Evolutionary conservation across 1,140 invertebrate genomes (phyloP).

Genomic region (Elymnias hypermnestra): DNA sequence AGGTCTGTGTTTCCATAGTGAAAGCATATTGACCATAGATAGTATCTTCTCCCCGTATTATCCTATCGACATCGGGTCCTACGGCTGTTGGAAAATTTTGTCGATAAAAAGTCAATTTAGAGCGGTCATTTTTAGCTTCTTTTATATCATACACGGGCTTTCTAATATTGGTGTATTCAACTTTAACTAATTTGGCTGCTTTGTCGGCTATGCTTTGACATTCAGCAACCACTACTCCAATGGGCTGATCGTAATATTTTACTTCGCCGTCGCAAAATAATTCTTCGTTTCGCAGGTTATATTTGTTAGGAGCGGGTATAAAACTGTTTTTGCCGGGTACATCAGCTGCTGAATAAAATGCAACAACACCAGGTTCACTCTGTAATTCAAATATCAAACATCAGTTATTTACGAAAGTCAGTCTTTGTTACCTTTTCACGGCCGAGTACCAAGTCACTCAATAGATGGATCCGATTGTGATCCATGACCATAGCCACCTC

Average conservation of each 20-base stretch:
- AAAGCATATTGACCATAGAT: slow-evolving; percentile 74
- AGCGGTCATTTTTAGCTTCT: slow-evolving; percentile 32
- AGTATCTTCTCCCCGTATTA: slow-evolving; percentile 76
- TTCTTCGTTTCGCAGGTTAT: slow-evolving; percentile 76
- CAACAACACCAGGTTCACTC: slow-evolving; percentile 80
- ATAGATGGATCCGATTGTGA: too few species aligned
- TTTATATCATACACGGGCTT: slow-evolving; percentile 37
- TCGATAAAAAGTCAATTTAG: not conserved
- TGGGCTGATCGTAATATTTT: slow-evolving; percentile 79
- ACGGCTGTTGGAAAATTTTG: slow-evolving; percentile 16
- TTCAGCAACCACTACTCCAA: slow-evolving; percentile 18
- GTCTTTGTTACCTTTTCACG: too few species aligned
- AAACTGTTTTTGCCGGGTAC: slow-evolving; percentile 73
- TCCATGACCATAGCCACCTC: too few species aligned
- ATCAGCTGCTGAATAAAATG: slow-evolving; percentile 77
- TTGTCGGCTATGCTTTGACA: slow-evolving; percentile 80
- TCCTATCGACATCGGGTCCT: slow-evolving; percentile 53
- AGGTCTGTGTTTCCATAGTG: slow-evolving; percentile 8
- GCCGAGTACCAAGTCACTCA: too few species aligned
- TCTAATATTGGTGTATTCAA: slow-evolving; percentile 75
- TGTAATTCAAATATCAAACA: slow-evolving; percentile 29
- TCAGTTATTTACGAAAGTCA: not conserved
- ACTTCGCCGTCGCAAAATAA: slow-evolving; percentile 73
- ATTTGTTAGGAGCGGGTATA: slow-evolving; percentile 72
- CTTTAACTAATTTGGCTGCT: slow-evolving; percentile 80